Evolutionary conservation across 2,797 vertebrate species (phyloP).

Genomic region (Alosa sapidissima): DNA sequence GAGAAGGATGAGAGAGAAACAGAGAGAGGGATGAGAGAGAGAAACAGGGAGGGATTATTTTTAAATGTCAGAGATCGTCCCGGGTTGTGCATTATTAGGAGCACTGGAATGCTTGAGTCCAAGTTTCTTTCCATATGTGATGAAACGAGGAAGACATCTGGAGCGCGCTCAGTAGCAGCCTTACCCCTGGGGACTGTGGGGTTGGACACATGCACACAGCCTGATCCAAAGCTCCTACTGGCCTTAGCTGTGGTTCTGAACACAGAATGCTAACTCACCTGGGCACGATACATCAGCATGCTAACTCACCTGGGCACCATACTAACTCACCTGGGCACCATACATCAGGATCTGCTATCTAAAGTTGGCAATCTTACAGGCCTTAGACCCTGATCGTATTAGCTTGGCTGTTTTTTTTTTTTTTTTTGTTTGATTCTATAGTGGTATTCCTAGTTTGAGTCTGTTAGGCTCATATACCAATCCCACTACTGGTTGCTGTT

Average conservation of each 20-base stretch:
- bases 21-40: not conserved
- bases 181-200: not conserved
- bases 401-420: too few relatives aligned
- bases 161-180: not conserved
- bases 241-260: not conserved
- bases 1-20: too few relatives aligned
- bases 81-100: not conserved
- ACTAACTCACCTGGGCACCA: too few relatives aligned
- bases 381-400: too few relatives aligned
- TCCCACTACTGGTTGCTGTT: too few relatives aligned
- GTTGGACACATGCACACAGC: not conserved
- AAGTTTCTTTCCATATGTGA: not conserved
- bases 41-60: not conserved
- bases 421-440: too few relatives aligned
- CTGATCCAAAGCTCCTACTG: not conserved
- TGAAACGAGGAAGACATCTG: not conserved
- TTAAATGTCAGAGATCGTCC: slow-evolving; percentile 13
- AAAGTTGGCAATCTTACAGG: not conserved
- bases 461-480: too few relatives aligned
- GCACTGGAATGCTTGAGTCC: not conserved
- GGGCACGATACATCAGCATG: not conserved
- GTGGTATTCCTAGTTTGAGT: too few relatives aligned
- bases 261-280: not conserved
- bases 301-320: too few relatives aligned
- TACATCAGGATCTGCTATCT: not conserved